Percentiles rank a stretch among this genome's conserved stretches.
These are phyloP conservation scores for Diploscapter pachys DNA, from an alignment of 1,140 invertebrate species.

Conservation along the genomic window DNA sequence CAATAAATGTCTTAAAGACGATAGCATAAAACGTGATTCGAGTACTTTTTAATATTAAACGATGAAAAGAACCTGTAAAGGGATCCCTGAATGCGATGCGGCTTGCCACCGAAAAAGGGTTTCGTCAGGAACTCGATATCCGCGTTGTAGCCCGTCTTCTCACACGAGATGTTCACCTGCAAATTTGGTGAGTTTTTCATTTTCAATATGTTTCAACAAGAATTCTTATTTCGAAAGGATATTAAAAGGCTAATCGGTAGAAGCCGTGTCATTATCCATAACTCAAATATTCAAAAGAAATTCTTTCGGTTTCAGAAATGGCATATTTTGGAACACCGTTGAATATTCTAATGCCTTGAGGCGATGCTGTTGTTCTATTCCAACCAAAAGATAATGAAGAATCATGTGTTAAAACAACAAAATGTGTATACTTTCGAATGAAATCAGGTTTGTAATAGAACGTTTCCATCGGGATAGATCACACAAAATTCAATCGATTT, in stretches of 20 bases:
- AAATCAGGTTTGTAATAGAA: neutral
- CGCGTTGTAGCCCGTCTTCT: conserved; percentile 64
- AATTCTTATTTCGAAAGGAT: conserved; percentile 9
- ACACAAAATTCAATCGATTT: neutral
- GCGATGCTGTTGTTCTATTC: neutral
- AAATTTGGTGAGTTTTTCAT: neutral
- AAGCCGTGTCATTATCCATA: neutral
- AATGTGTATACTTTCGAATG: neutral
- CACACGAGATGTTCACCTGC: conserved; percentile 59
- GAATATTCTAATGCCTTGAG: too few relatives aligned
- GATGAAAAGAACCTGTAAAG: conserved; percentile 31
- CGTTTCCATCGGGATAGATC: neutral
- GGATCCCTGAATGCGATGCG: conserved; percentile 61
- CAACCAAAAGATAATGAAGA: neutral
- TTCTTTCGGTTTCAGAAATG: neutral
- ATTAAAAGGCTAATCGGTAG: too few relatives aligned
- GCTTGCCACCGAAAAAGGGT: conserved; percentile 65
- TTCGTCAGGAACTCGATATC: conserved; percentile 65
- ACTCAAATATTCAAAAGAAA: neutral
- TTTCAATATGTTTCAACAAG: conserved; percentile 4
- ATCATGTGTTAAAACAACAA: neutral
- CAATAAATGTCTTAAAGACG: neutral
- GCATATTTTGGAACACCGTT: too few relatives aligned
- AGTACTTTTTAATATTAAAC: neutral
- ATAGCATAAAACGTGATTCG: neutral